Evolutionary conservation across 2,113 vertebrate genomes (phyloP), one percentile per base, ranked within the genome.

Genomic region (Lathamus discolor): DNA sequence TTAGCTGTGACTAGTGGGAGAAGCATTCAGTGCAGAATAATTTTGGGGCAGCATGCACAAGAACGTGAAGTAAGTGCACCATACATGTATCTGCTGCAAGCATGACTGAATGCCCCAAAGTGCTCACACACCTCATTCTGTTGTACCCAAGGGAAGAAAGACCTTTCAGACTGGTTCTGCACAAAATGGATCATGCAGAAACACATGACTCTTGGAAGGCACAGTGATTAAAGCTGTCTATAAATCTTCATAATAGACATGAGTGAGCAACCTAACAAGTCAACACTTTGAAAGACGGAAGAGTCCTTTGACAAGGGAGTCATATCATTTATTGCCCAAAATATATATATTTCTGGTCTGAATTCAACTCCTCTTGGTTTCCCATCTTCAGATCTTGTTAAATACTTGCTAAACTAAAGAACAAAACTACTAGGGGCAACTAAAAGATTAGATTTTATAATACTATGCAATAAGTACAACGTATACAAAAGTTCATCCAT

Each of bases 11-110:
- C 43, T 8, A 17, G 8, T 9, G 3, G 13, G 31, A 70, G 39
- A 22, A 75, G 37, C 10, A 14, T 9, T 41, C 13, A 17, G 20
- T 3, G 20, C 37, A 57, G 28, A 27, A 62, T 18, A 33, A 7
- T 11, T 54, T 27, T 13, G 31, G 44, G 19, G 12, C 46, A 12
- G 22, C 1, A 1, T 13, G 39, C 57, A 54, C 0, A 1, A 74
- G 35, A 24, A 20, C 43, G 28, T 13, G 10, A 43, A 51, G 24
- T 11, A 43, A 51, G 24, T 11, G 33, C 20, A 59, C 33, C 33
- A 15, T 23, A n/a, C 31, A n/a, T 8, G 22, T 15, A n/a, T 15
- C 57, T n/a, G 35, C 52, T 77, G 59, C 82, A 28, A 76, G 35
- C 5, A 9, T 1, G 10, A 69, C 15, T 9, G 25, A 39, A 66